Percentiles rank a stretch among this genome's conserved stretches.
Conservation (phyloP, 2,113 vertebrate genomes). For the Callopanchax toddi region DNA sequence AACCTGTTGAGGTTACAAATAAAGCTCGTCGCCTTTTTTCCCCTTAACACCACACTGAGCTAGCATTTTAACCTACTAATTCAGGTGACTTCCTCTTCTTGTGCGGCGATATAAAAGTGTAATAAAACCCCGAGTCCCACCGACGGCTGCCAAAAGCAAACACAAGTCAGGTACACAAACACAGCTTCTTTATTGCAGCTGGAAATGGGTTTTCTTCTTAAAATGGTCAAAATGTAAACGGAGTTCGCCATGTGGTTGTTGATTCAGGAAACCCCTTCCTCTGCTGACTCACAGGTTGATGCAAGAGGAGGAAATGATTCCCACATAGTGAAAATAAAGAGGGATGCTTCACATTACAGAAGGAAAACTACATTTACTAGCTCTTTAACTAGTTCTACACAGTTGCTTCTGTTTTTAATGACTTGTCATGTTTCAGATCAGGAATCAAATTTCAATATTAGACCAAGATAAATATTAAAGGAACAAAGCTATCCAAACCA, state of each 20-base stretch:
- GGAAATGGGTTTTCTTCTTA: not conserved
- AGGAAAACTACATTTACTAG: too few species aligned
- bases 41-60: not conserved
- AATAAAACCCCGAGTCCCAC: not conserved
- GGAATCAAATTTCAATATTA: too few species aligned
- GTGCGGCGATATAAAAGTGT: not conserved
- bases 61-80: conserved; percentile 23
- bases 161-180: not conserved
- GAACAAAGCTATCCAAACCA: too few species aligned
- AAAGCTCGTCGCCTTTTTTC: not conserved
- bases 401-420: too few species aligned
- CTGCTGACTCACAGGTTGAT: conserved; percentile 27
- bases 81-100: conserved; percentile 8
- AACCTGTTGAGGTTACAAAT: not conserved
- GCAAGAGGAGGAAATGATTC: too few species aligned
- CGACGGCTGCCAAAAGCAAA: not conserved
- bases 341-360: not conserved
- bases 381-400: too few species aligned
- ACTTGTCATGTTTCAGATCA: too few species aligned
- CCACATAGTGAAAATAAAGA: not conserved
- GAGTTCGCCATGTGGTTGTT: not conserved
- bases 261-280: not conserved
- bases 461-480: too few species aligned
- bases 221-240: not conserved
- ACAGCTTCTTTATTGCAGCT: not conserved